A percentile compares a stretch with the other conserved stretches of the same genome.
phyloP scores from a whole-genome alignment of 2,113 vertebrate species.

The Brachyistius frenatus region DNA sequence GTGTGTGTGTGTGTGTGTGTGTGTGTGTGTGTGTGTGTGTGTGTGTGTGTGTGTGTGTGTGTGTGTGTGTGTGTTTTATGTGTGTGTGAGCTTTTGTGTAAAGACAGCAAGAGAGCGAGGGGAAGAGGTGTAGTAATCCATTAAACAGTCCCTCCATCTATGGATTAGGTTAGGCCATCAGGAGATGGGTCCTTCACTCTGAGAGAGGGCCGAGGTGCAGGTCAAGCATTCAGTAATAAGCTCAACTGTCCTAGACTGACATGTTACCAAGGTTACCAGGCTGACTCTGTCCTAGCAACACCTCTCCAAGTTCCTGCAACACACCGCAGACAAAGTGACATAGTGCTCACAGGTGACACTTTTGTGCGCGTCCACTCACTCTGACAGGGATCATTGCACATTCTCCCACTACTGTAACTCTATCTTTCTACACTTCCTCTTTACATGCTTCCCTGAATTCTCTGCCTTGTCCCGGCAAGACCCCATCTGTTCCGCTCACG shows the following conservation, averaged over 20 bases:
- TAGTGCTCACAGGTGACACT: conserved; percentile 18
- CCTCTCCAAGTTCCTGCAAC: conserved; percentile 53
- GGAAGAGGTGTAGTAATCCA: conserved; percentile 79
- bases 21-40: no score
- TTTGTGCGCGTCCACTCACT: conserved; percentile 4
- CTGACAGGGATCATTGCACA: conserved; percentile 4
- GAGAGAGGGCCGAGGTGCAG: conserved; percentile 75
- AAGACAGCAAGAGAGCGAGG: conserved; percentile 30
- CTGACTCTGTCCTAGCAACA: conserved; percentile 55
- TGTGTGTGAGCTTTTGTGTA: conserved; percentile 40
- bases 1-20: no score
- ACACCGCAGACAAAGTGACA: conserved; percentile 37
- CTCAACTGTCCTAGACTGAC: conserved; percentile 76
- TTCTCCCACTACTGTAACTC: conserved; percentile 36
- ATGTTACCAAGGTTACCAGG: conserved; percentile 79
- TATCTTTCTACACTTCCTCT: conserved; percentile 40
- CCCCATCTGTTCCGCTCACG: conserved; percentile 8
- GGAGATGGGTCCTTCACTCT: conserved; percentile 79
- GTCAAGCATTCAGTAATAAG: conserved; percentile 86
- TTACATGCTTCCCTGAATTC: conserved; percentile 43
- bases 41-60: neutral
- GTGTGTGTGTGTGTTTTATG: conserved; percentile 11
- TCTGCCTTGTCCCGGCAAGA: conserved; percentile 41
- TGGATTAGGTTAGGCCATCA: conserved; percentile 83
- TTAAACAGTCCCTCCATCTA: conserved; percentile 81